Evolutionary conservation across 2,113 vertebrate genomes (phyloP).

Genomic region (Prunella fulvescens): DNA sequence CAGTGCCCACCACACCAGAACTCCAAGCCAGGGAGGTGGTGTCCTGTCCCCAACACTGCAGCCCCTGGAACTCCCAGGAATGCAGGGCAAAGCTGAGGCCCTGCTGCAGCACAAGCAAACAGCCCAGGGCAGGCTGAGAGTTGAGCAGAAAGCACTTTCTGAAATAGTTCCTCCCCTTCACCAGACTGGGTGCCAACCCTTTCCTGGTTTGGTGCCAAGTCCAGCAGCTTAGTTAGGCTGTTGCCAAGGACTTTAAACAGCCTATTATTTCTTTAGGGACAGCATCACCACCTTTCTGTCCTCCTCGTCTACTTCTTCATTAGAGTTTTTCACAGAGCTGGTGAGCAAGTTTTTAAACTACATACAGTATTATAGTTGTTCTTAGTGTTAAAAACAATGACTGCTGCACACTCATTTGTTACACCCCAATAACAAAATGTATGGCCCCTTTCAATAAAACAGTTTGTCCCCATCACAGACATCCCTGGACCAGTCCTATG

Average conservation of each 20-base stretch:
- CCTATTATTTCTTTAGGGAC: neutral
- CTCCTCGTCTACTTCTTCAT: neutral
- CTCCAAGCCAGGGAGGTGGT: neutral
- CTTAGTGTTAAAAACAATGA: neutral
- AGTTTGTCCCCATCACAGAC: neutral
- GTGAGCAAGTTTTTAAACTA: neutral
- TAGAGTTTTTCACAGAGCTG: neutral
- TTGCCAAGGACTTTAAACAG: neutral
- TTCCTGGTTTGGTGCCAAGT: neutral
- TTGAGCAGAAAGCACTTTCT: neutral
- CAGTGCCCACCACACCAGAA: neutral
- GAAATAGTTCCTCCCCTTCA: neutral
- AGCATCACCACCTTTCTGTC: neutral
- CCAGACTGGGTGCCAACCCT: neutral
- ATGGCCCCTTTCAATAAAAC: neutral
- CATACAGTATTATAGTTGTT: neutral
- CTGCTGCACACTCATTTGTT: neutral
- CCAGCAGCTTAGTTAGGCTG: neutral
- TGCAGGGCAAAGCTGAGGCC: neutral
- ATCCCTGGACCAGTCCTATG: neutral
- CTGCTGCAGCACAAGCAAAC: accelerated
- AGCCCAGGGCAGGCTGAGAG: neutral
- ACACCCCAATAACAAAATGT: neutral
- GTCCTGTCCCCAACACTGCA: accelerated
- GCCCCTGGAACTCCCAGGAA: neutral